Evolutionary conservation across 2,113 vertebrate species (phyloP), one percentile per base, ranked within the genome.

Genomic region (Erythrolamprus reginae): DNA sequence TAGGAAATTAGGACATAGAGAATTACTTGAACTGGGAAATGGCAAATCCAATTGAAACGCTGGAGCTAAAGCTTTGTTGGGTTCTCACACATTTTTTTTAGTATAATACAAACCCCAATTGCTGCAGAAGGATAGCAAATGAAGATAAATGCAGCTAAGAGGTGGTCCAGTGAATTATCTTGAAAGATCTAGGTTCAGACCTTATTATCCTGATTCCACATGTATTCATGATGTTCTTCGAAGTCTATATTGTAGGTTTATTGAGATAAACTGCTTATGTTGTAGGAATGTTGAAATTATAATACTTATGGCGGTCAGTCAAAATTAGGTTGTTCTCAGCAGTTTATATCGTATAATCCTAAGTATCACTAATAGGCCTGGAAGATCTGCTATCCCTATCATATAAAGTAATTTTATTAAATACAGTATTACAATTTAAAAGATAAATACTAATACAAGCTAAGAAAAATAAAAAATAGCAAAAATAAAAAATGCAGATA

Each of bases 1-100:
- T 92, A 93, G 90, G 82, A 82, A 94, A 93, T 0, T 87, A 90
- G 93, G 92, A 56, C 5, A 0, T 42, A 42, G 26, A 93, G 82
- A 45, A 84, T 13, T 51, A 12, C 53, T 86, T 65, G 91, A 93
- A 87, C 89, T 19, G 42, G 86, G 28, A 58, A 92, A 84, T 89
- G 26, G 65, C 82, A 88, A 90, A 83, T 52, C 48, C 88, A 7
- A 0, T 91, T 1, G 1, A 91, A 82, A 89, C 12, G 4, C 82
- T 55, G 33, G 83, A 38, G 12, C 8, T 52, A 70, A 89, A 15
- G 8, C 65, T 89, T 70, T 24, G 38, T 55, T 9, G 13, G 47
- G 56, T 1, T 55, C 13, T 38, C 42, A 52, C n/a, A 10, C 21
- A 17, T 19, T 48, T 84, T 47, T 84, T 58, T 21, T 15, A 8